These are phyloP conservation scores for Orgyia antiqua DNA, from an alignment of 2,888 invertebrate genomes.

Conservation along the genomic window DNA sequence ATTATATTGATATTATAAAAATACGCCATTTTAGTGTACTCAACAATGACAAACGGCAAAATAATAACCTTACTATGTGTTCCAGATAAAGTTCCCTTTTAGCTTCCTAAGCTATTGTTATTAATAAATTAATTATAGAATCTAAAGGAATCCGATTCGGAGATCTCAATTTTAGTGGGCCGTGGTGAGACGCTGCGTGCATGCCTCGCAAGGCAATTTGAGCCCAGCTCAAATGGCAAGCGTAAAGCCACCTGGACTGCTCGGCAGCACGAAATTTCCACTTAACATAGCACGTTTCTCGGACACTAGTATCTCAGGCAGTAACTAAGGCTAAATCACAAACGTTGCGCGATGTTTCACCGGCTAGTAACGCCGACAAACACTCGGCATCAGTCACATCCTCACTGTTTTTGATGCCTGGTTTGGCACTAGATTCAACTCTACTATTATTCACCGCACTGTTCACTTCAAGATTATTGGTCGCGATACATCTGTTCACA, in stretches of 20 bases:
- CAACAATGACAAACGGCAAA: constrained; percentile 51
- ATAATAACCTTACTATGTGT: constrained; percentile 30
- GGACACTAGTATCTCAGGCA: constrained; percentile 64
- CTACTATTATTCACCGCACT: constrained; percentile 63
- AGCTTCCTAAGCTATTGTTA: constrained; percentile 73
- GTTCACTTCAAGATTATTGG: constrained; percentile 58
- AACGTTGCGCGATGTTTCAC: constrained; percentile 59
- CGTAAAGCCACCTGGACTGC: constrained; percentile 54
- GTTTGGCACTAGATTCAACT: constrained; percentile 51
- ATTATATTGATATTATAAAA: too few species aligned
- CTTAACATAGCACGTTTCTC: constrained; percentile 42
- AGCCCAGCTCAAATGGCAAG: constrained; percentile 76
- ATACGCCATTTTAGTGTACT: constrained; percentile 10
- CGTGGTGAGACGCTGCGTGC: constrained; percentile 64
- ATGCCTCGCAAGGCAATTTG: constrained; percentile 71
- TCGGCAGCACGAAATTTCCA: constrained; percentile 52
- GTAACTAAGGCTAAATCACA: constrained; percentile 77
- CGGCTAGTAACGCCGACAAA: constrained; percentile 46
- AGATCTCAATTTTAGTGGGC: constrained; percentile 69
- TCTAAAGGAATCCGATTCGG: constrained; percentile 77
- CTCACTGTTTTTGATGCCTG: constrained; percentile 53
- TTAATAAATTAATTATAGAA: constrained; percentile 75
- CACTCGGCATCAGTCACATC: constrained; percentile 58
- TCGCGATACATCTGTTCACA: constrained; percentile 60
- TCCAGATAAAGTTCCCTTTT: constrained; percentile 70